phyloP scores from a whole-genome alignment of 2,113 vertebrate genomes.

The Potamarius usumacintae region DNA sequence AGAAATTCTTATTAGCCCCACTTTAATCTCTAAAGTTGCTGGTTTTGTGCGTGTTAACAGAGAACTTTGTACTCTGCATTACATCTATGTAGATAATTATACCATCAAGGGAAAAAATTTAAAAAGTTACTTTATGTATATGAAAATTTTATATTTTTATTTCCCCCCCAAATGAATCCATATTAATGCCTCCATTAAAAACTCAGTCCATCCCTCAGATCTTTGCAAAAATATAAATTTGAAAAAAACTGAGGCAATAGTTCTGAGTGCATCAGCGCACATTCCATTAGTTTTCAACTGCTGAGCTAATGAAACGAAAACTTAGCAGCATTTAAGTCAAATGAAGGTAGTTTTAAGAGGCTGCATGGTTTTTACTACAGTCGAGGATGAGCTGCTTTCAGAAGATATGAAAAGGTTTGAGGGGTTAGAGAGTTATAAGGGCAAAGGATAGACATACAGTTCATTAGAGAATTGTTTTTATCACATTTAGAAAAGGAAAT shows the following conservation, averaged over 20 bases:
- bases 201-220: background rate
- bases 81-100: background rate
- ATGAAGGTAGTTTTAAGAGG: background rate
- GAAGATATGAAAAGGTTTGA: background rate
- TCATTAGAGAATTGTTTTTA: background rate
- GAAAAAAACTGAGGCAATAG: background rate
- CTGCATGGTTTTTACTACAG: background rate
- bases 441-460: background rate
- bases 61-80: background rate
- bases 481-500: background rate
- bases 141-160: background rate
- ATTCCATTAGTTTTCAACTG: background rate
- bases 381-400: background rate
- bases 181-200: background rate
- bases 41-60: background rate
- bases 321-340: background rate
- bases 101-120: background rate
- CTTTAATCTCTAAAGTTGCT: background rate
- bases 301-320: slow-evolving; percentile 20
- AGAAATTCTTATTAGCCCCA: too few relatives aligned
- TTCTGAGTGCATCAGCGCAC: background rate
- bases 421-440: background rate
- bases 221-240: background rate
- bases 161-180: background rate
- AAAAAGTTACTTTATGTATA: too few relatives aligned